phyloP scores from a whole-genome alignment of 1,140 invertebrate genomes.

The Mercenaria mercenaria region DNA sequence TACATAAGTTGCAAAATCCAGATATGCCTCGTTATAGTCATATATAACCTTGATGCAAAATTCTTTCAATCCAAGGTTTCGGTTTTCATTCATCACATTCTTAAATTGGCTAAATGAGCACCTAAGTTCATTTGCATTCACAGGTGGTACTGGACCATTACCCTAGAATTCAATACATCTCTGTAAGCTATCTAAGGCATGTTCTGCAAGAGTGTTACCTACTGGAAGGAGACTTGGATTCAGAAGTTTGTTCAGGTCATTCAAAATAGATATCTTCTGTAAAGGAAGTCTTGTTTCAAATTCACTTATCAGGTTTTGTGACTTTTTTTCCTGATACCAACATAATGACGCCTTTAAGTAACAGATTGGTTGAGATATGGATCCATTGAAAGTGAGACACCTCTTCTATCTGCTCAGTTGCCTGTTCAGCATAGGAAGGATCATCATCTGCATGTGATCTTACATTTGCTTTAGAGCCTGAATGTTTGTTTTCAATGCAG shows the following conservation, averaged over 20 bases:
- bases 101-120: conserved; percentile 30
- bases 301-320: not conserved
- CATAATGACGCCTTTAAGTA: not conserved
- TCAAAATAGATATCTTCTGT: not conserved
- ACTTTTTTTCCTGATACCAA: not conserved
- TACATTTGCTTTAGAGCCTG: conserved; percentile 17
- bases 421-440: not conserved
- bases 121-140: conserved; percentile 32
- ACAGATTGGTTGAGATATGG: not conserved
- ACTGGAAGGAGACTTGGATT: not conserved
- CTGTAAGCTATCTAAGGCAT: conserved; percentile 28
- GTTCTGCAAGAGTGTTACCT: not conserved
- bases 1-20: not conserved
- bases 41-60: conserved; percentile 32
- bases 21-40: conserved; percentile 34
- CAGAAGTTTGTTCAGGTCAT: not conserved
- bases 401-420: not conserved
- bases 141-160: conserved; percentile 10
- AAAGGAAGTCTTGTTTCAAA: not conserved
- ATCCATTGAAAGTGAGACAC: not conserved
- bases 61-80: conserved; percentile 12
- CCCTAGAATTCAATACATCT: not conserved
- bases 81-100: conserved; percentile 25
- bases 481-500: not conserved
- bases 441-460: not conserved